Base-by-base conservation (phyloP, 2,113 vertebrate genomes). In the Mungos mungo region DNA sequence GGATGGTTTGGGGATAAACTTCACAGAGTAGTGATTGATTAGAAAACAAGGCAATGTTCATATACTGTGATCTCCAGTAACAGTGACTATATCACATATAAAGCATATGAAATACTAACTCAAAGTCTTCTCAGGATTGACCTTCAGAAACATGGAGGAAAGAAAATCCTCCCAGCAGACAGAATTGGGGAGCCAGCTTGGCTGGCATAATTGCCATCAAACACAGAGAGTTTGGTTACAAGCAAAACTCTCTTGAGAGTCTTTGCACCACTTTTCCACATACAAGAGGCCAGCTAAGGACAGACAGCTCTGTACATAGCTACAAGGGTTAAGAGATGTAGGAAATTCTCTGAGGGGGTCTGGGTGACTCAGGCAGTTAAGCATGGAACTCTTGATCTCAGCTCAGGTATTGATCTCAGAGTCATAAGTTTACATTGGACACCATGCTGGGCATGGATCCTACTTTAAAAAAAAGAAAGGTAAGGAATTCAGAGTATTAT, bases 241-340 rank as follows among this genome's bases (percentile, higher is more conserved):
- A 4, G 1, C 27, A 31, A 27, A 65, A 31, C 23, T 68, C 82
- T 68, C 6, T n/a, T 69, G 52, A 35, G 11, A 15, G 41, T 10
- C 11, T 87, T 31, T 65, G n/a, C 13, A 45, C 6, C 18, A 68
- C 5, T 1, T 68, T 33, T 18, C n/a, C 14, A 45, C 7, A 60
- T 5, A 23, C 23, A n/a, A 4, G 47, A 81, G 29, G 23, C 5
- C n/a, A n/a, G 11, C 0, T 13, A 66, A 41, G 13, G 41, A 50
- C 60, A 38, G 11, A n/a, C 7, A n/a, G 21, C 23, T 2, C 14
- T 41, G 14, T 15, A 29, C 31, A 52, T 31, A 29, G 15, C 10
- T n/a, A 1, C 35, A 13, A 6, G 31, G 11, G 5, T 19, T 89
- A 52, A 54, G 5, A 38, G 41, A 16, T 52, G 16, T 25, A 23